Percentiles rank a stretch among this genome's conserved stretches.
phyloP scores from a whole-genome alignment of 2,888 invertebrate genomes.

The Limnephilus marmoratus region DNA sequence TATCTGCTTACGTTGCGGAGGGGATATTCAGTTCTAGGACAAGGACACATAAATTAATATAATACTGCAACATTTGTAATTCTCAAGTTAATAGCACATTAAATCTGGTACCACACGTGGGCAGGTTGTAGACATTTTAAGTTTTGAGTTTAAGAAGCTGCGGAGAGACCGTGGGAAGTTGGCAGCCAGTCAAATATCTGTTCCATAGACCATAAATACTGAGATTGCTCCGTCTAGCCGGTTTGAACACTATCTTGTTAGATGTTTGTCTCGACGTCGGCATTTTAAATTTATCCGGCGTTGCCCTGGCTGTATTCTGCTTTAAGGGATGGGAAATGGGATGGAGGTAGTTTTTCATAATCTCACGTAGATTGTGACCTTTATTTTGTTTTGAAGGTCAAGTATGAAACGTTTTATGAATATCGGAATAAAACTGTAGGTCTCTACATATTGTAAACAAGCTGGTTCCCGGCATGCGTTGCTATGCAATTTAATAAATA shows the following conservation, averaged over 20 bases:
- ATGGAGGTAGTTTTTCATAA: background rate
- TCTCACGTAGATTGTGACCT: too few relatives aligned
- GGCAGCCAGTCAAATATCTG: background rate
- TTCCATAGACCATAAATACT: background rate
- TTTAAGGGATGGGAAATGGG: background rate
- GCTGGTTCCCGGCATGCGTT: too few relatives aligned
- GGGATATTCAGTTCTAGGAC: too few relatives aligned
- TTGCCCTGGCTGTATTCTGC: too few relatives aligned
- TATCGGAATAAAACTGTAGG: too few relatives aligned
- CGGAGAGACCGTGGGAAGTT: background rate
- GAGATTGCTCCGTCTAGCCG: background rate
- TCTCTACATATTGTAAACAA: too few relatives aligned
- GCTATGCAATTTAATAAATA: too few relatives aligned
- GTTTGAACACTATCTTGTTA: background rate
- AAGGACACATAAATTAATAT: background rate
- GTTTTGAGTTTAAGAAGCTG: background rate
- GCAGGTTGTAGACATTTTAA: background rate
- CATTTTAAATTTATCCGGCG: background rate
- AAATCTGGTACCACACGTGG: background rate
- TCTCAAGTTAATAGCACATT: background rate
- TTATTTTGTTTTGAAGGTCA: too few relatives aligned
- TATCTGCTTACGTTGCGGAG: too few relatives aligned
- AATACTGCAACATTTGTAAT: background rate
- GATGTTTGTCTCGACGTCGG: background rate
- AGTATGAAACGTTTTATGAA: too few relatives aligned